Evolutionary conservation across 1,140 invertebrate species (phyloP).

Genomic region (Meloidogyne hapla): DNA sequence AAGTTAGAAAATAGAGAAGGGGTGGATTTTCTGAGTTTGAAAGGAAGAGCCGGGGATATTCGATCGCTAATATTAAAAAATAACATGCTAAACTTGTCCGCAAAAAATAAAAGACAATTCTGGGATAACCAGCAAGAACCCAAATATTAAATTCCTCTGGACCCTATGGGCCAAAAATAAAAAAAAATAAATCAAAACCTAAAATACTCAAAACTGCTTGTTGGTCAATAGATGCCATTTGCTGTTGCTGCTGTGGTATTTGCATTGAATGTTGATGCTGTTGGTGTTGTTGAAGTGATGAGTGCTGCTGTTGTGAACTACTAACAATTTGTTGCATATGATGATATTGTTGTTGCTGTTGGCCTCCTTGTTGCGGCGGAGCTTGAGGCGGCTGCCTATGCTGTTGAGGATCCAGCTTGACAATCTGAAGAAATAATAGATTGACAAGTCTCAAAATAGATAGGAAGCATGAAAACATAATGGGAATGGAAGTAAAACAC

Average conservation of each 20-base stretch:
- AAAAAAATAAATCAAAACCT: too few relatives aligned
- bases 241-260: constrained; percentile 21
- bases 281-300: neutral
- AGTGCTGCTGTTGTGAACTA: constrained; percentile 5
- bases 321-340: neutral
- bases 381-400: constrained; percentile 20
- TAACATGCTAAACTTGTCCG: too few relatives aligned
- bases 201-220: constrained; percentile 38
- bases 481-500: too few relatives aligned
- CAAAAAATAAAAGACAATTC: too few relatives aligned
- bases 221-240: constrained; percentile 38
- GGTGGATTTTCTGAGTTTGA: too few relatives aligned
- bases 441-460: too few relatives aligned
- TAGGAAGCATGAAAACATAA: too few relatives aligned
- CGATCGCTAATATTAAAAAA: too few relatives aligned
- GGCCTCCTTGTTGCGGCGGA: constrained; percentile 21
- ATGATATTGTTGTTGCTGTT: constrained; percentile 5
- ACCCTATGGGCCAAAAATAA: too few relatives aligned
- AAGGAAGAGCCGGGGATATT: too few relatives aligned
- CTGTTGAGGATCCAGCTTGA: constrained; percentile 28
- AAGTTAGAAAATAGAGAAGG: neutral
- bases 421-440: neutral
- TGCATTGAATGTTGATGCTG: neutral
- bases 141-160: too few relatives aligned
- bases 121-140: too few relatives aligned